Evolutionary conservation across 2,797 vertebrate genomes (phyloP).

Genomic region (Morus bassanus): DNA sequence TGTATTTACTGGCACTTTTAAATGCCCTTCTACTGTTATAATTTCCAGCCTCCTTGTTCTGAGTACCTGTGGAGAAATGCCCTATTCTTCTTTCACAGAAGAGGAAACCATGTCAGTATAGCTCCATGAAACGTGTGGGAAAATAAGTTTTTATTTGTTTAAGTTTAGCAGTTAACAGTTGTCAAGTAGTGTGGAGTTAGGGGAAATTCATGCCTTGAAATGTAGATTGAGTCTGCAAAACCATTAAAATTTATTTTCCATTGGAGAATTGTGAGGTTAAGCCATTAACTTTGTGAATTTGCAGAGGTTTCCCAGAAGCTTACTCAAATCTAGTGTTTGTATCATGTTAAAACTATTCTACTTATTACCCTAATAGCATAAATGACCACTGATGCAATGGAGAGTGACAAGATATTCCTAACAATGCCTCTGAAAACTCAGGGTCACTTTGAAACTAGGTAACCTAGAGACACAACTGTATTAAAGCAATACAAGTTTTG

Average conservation of each 20-base stretch:
- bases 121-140: constrained; percentile 1
- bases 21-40: background rate
- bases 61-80: background rate
- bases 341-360: constrained; percentile 59
- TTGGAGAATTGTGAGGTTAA: constrained; percentile 69
- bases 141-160: constrained; percentile 60
- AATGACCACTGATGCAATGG: constrained; percentile 63
- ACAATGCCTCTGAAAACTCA: constrained; percentile 24
- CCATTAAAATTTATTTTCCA: constrained; percentile 70
- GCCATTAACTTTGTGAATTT: constrained; percentile 73
- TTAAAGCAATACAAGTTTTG: background rate
- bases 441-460: constrained; percentile 62
- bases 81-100: background rate
- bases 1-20: constrained; percentile 11
- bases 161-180: constrained; percentile 59
- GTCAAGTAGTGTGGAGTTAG: constrained; percentile 45
- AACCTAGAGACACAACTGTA: background rate
- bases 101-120: background rate
- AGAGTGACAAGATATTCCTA: constrained; percentile 54
- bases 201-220: constrained; percentile 34
- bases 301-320: constrained; percentile 72
- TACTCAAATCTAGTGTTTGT: constrained; percentile 60
- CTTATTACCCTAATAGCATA: constrained; percentile 67
- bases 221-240: constrained; percentile 50
- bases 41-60: constrained; percentile 29